A percentile compares a stretch with the other conserved stretches of the same genome.
phyloP scores from a whole-genome alignment of 2,888 invertebrate genomes.

The Oligia fasciuncula region DNA sequence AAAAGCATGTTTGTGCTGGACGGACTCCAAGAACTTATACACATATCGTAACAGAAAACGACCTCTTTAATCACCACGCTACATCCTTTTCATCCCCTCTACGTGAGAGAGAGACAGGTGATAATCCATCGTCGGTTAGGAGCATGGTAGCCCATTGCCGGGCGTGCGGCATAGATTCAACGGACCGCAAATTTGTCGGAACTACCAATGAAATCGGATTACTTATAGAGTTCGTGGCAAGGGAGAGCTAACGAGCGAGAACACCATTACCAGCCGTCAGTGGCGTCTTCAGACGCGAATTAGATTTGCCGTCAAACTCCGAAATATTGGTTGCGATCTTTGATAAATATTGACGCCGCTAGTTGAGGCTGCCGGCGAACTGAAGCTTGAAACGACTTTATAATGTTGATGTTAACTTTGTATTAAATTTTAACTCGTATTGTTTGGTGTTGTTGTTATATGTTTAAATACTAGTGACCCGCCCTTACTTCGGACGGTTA shows the following conservation, averaged over 20 bases:
- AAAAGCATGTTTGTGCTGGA: slow-evolving; percentile 71
- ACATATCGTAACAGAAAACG: slow-evolving; percentile 75
- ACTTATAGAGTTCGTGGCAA: slow-evolving; percentile 79
- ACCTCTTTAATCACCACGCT: slow-evolving; percentile 74
- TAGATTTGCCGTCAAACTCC: slow-evolving; percentile 72
- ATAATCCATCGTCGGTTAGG: slow-evolving; percentile 76
- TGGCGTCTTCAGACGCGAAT: slow-evolving; percentile 75
- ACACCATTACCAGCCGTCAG: slow-evolving; percentile 81
- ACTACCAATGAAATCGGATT: slow-evolving; percentile 87
- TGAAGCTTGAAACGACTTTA: slow-evolving; percentile 41
- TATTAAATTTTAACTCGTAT: slow-evolving; percentile 26
- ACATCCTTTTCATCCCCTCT: slow-evolving; percentile 67
- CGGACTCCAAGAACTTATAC: slow-evolving; percentile 71
- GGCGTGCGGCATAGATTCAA: slow-evolving; percentile 77
- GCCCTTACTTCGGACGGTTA: too few relatives aligned
- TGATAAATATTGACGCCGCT: slow-evolving; percentile 63
- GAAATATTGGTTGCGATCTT: slow-evolving; percentile 67
- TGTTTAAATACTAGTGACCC: background rate
- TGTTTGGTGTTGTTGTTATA: slow-evolving; percentile 20
- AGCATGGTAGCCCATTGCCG: slow-evolving; percentile 70
- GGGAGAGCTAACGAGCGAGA: slow-evolving; percentile 84
- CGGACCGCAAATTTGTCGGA: slow-evolving; percentile 88
- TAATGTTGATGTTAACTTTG: slow-evolving; percentile 27
- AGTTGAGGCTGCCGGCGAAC: slow-evolving; percentile 38
- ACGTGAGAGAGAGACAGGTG: slow-evolving; percentile 70